A percentile compares a stretch with the other conserved stretches of the same genome.
These are phyloP conservation scores for Centropus bengalensis DNA, from an alignment of 2,113 vertebrate genomes.

Conservation along the genomic window DNA sequence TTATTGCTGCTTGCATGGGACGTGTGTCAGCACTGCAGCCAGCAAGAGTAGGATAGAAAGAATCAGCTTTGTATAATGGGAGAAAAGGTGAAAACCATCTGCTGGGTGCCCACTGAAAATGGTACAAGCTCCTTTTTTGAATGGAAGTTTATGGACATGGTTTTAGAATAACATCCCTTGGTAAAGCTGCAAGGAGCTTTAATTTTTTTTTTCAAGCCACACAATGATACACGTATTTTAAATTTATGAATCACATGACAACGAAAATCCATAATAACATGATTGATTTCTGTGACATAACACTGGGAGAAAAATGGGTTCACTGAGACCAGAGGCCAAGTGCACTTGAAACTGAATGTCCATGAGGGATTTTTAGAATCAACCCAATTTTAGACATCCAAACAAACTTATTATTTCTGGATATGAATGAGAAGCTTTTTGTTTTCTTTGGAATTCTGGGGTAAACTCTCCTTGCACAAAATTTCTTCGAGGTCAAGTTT, in stretches of 20 bases:
- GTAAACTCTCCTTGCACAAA: constrained; percentile 31
- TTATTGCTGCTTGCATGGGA: rapidly evolving
- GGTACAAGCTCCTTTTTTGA: not conserved
- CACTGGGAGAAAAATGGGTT: not conserved
- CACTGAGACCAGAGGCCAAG: not conserved
- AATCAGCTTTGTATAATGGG: rapidly evolving
- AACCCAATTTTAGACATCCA: not conserved
- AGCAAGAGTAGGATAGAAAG: not conserved
- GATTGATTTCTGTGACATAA: not conserved
- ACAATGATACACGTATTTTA: not conserved
- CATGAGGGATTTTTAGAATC: not conserved
- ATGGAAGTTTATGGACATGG: not conserved
- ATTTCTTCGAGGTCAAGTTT: constrained; percentile 45
- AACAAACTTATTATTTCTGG: not conserved
- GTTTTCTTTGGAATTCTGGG: constrained; percentile 11
- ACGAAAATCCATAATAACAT: not conserved
- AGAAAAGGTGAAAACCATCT: not conserved
- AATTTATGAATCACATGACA: not conserved
- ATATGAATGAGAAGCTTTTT: not conserved
- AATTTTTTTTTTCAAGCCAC: not conserved
- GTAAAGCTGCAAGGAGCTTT: not conserved
- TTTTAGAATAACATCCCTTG: not conserved
- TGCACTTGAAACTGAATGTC: not conserved
- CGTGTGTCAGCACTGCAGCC: not conserved
- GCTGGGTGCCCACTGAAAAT: not conserved